Evolutionary conservation across 2,113 vertebrate genomes (phyloP).

Genomic region (Urocynchramus pylzowi): DNA sequence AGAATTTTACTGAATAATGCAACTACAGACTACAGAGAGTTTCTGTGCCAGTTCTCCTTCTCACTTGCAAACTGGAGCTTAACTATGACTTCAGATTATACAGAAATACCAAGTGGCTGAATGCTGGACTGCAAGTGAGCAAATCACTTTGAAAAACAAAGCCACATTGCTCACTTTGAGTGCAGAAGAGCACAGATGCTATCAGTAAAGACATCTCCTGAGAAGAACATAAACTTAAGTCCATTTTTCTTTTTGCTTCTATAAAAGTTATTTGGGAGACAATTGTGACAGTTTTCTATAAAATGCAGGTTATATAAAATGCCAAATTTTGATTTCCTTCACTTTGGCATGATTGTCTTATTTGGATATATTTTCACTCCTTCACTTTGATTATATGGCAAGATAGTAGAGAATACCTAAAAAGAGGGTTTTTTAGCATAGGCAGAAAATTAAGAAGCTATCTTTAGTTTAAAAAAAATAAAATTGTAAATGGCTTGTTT

Average conservation of each 20-base stretch:
- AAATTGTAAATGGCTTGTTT: neutral
- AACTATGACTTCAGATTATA: neutral
- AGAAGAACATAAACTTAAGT: neutral
- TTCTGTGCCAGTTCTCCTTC: neutral
- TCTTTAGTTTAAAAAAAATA: neutral
- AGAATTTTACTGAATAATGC: neutral
- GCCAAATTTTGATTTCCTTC: neutral
- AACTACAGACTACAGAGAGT: neutral
- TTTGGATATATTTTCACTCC: neutral
- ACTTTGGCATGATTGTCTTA: neutral
- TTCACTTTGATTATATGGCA: neutral
- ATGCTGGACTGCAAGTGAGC: neutral
- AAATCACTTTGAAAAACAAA: neutral
- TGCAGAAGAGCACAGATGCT: neutral
- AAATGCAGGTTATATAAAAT: neutral
- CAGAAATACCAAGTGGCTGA: neutral
- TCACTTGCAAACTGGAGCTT: neutral
- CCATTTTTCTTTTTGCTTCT: neutral
- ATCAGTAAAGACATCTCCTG: neutral
- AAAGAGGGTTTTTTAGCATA: neutral
- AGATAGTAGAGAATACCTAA: neutral
- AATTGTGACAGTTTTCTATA: neutral
- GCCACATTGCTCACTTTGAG: neutral
- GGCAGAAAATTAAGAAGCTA: neutral
- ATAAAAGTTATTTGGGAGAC: neutral